Conservation (phyloP, 1,140 invertebrate genomes). For the Nephotettix cincticeps region DNA sequence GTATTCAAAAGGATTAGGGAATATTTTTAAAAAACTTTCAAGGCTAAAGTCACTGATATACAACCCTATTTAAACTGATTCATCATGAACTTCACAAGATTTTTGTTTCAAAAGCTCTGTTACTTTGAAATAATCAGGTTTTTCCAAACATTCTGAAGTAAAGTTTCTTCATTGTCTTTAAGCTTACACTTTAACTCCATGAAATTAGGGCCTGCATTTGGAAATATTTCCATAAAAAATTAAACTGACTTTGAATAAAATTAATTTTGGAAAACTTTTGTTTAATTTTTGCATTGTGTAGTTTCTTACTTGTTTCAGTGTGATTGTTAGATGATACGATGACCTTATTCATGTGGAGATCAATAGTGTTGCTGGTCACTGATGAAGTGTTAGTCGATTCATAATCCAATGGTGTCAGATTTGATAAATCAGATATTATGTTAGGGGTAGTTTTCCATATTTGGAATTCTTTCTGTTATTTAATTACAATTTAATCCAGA, state of each 20-base stretch:
- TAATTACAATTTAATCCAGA: not conserved
- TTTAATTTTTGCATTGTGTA: too few relatives aligned
- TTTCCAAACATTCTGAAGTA: not conserved
- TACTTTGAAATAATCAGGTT: not conserved
- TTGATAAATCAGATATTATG: too few relatives aligned
- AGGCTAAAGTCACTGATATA: not conserved
- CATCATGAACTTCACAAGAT: not conserved
- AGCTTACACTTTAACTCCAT: not conserved
- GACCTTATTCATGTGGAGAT: not conserved
- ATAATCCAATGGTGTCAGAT: too few relatives aligned
- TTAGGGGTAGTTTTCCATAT: not conserved
- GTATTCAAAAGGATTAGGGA: not conserved
- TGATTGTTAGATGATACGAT: not conserved
- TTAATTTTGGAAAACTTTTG: too few relatives aligned
- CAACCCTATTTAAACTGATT: not conserved
- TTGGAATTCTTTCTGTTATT: not conserved
- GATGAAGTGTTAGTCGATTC: not conserved
- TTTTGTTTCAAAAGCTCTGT: not conserved
- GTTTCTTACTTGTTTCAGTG: too few relatives aligned
- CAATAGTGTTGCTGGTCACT: not conserved
- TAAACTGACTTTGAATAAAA: not conserved
- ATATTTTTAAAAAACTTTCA: not conserved
- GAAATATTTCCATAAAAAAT: constrained; percentile 3
- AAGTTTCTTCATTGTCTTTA: not conserved
- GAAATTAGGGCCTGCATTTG: not conserved